Evolutionary conservation across 2,888 invertebrate species (phyloP).

Genomic region (Eulithis prunata): DNA sequence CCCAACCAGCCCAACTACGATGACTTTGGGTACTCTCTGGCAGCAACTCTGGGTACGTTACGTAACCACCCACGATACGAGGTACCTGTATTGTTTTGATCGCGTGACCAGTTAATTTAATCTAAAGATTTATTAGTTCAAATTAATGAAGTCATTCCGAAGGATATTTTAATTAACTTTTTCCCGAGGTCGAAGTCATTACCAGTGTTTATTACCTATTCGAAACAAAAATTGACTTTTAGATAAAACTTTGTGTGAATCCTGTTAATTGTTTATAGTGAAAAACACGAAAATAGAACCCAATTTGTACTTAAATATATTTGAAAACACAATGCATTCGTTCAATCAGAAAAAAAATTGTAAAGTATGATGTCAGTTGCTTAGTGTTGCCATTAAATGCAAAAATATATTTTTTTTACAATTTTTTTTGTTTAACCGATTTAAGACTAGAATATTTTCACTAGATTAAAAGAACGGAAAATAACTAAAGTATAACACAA

Average conservation of each 20-base stretch:
- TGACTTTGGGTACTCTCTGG: too few species aligned
- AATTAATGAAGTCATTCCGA: background rate
- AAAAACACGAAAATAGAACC: background rate
- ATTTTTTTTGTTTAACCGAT: too few species aligned
- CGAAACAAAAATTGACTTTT: background rate
- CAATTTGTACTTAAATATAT: background rate
- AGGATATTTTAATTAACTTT: constrained; percentile 27
- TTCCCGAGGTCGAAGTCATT: constrained; percentile 16
- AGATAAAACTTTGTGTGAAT: constrained; percentile 26
- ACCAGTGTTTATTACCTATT: constrained; percentile 6
- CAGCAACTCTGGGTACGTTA: too few species aligned
- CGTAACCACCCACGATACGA: too few species aligned
- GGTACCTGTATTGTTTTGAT: background rate
- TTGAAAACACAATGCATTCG: too few species aligned
- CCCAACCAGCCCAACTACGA: too few species aligned
- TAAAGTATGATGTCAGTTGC: constrained; percentile 26
- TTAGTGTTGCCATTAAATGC: constrained; percentile 12
- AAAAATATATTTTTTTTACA: too few species aligned
- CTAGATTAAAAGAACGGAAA: too few species aligned
- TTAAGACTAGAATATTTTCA: too few species aligned
- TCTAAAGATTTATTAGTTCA: too few species aligned
- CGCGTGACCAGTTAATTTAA: too few species aligned
- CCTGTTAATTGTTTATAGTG: background rate
- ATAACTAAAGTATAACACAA: too few species aligned
- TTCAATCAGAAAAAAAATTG: background rate